Evolutionary conservation across 2,888 invertebrate genomes (phyloP).

Genomic region (Sisyra nigra): DNA sequence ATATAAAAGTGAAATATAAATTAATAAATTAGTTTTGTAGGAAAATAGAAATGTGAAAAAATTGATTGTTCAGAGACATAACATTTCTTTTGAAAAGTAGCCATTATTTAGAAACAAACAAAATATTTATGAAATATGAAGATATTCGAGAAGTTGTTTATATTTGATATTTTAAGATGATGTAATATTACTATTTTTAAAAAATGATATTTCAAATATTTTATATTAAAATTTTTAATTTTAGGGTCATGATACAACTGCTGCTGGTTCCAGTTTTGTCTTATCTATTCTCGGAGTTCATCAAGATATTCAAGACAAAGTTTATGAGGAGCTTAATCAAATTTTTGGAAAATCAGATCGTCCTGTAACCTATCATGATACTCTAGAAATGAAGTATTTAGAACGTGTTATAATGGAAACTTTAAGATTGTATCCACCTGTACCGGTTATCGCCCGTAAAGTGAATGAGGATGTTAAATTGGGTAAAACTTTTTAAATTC

Average conservation of each 20-base stretch:
- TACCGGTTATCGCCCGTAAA: constrained; percentile 59
- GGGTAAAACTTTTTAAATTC: constrained; percentile 34
- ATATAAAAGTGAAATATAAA: too few relatives aligned
- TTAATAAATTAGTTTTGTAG: too few relatives aligned
- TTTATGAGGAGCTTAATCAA: constrained; percentile 52
- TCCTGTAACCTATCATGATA: constrained; percentile 63
- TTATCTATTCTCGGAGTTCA: constrained; percentile 62
- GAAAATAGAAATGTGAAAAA: too few relatives aligned
- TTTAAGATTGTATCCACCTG: constrained; percentile 62
- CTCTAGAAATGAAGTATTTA: constrained; percentile 71
- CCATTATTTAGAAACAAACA: too few relatives aligned
- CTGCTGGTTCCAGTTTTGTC: constrained; percentile 67
- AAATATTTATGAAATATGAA: too few relatives aligned
- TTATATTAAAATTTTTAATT: constrained; percentile 2
- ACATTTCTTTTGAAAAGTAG: too few relatives aligned
- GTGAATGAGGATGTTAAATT: constrained; percentile 54
- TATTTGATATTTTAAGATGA: not conserved
- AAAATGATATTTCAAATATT: constrained; percentile 8
- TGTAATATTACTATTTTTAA: not conserved
- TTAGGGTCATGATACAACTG: constrained; percentile 67
- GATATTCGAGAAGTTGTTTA: not conserved
- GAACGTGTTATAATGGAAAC: constrained; percentile 71
- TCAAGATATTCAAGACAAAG: constrained; percentile 54
- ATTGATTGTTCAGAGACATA: too few relatives aligned
- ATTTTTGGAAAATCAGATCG: constrained; percentile 65